phyloP scores from a whole-genome alignment of 2,888 invertebrate species.

The Calameuta filiformis region DNA sequence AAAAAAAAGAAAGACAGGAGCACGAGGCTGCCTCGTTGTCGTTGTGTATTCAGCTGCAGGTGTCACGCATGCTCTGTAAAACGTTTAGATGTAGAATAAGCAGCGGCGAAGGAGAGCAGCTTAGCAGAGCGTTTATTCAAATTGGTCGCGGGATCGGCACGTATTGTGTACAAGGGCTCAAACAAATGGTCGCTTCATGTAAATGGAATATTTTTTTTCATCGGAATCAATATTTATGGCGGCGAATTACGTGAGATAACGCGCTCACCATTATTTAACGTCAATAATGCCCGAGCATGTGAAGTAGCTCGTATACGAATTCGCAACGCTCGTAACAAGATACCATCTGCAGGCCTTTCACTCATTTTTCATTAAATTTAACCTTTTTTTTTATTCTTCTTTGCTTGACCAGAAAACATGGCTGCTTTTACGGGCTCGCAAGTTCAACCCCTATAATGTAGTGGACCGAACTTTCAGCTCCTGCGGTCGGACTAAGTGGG shows the following conservation, averaged over 20 bases:
- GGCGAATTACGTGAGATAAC: slow-evolving; percentile 17
- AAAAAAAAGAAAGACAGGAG: no score
- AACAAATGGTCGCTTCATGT: slow-evolving; percentile 41
- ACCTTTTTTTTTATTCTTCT: not conserved
- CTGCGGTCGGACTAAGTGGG: not conserved
- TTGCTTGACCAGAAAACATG: not conserved
- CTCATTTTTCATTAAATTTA: not conserved
- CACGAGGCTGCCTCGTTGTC: not conserved
- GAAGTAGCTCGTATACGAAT: not conserved
- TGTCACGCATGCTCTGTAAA: not conserved
- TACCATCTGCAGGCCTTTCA: not conserved
- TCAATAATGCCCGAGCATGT: not conserved
- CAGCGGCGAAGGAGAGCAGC: not conserved
- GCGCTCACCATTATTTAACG: slow-evolving; percentile 11
- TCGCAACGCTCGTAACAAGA: not conserved
- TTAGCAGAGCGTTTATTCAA: slow-evolving; percentile 47
- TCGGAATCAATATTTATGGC: slow-evolving; percentile 33
- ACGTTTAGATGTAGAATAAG: not conserved
- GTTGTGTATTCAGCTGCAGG: not conserved
- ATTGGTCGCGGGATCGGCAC: slow-evolving; percentile 34
- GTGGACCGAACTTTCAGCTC: not conserved
- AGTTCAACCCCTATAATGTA: not conserved
- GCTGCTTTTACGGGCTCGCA: not conserved
- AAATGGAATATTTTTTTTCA: slow-evolving; percentile 34
- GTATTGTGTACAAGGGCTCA: slow-evolving; percentile 10